A percentile compares a stretch with the other conserved stretches of the same genome.
phyloP scores from a whole-genome alignment of 2,113 vertebrate species.

The Sterna hirundo region DNA sequence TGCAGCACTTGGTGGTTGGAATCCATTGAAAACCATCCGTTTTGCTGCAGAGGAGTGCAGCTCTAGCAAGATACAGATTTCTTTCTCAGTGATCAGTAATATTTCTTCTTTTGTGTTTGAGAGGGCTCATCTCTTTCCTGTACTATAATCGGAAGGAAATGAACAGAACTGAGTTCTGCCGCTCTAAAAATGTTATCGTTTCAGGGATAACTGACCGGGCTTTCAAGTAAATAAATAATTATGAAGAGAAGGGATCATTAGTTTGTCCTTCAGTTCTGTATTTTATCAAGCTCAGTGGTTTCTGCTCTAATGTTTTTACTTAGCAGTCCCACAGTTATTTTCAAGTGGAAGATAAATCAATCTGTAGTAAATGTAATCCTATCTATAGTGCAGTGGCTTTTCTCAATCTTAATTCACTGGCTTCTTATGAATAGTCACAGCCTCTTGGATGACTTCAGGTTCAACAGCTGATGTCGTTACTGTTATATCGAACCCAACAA shows the following conservation, averaged over 20 bases:
- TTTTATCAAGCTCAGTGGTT: neutral
- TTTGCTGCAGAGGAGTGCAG: neutral
- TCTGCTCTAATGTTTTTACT: neutral
- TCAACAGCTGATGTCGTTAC: neutral
- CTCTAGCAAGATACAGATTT: neutral
- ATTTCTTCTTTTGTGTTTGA: neutral
- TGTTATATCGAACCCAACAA: neutral
- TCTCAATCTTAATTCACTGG: neutral
- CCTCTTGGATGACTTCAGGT: neutral
- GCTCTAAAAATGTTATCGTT: neutral
- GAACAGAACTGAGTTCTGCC: neutral
- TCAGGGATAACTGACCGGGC: neutral
- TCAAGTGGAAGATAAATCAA: neutral
- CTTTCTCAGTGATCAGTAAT: neutral
- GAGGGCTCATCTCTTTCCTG: neutral
- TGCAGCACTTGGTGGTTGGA: neutral
- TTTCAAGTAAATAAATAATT: neutral
- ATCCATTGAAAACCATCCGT: neutral
- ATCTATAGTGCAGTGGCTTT: neutral
- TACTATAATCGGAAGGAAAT: neutral
- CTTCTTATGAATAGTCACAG: neutral
- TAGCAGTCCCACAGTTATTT: neutral
- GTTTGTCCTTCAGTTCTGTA: neutral
- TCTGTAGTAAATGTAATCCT: constrained; percentile 7
- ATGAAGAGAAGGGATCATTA: neutral